A percentile compares a stretch with the other conserved stretches of the same genome.
Conservation (phyloP, 2,888 invertebrate genomes). For the Limnephilus rhombicus region DNA sequence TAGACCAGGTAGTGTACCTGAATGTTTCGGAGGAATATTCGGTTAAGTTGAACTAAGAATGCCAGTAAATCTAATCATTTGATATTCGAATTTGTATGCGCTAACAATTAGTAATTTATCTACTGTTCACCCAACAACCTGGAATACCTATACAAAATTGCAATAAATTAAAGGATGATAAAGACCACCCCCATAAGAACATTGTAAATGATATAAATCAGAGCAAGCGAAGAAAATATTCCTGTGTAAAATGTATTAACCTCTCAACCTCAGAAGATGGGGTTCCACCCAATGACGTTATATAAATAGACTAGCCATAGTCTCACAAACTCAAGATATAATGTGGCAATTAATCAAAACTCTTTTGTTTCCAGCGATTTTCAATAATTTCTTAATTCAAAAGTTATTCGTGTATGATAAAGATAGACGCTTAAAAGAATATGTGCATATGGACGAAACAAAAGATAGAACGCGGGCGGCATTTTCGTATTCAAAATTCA, state of each 20-base stretch:
- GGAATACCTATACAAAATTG: background rate
- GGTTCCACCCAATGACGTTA: background rate
- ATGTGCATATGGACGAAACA: too few relatives aligned
- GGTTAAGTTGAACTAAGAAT: slow-evolving; percentile 8
- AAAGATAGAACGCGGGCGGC: too few relatives aligned
- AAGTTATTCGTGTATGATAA: too few relatives aligned
- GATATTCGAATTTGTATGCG: background rate
- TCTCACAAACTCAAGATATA: too few relatives aligned
- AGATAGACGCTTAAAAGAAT: too few relatives aligned
- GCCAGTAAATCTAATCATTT: slow-evolving; percentile 36
- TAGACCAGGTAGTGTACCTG: background rate
- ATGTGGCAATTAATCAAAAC: too few relatives aligned
- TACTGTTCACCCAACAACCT: background rate
- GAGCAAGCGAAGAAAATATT: background rate
- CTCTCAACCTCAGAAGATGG: background rate
- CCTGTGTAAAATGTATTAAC: background rate
- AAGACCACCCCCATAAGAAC: background rate
- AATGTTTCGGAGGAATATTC: background rate
- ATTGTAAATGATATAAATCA: background rate
- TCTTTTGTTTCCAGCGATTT: too few relatives aligned
- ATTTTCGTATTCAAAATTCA: too few relatives aligned
- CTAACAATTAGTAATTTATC: background rate
- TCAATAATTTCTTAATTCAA: too few relatives aligned
- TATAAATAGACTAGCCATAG: too few relatives aligned
- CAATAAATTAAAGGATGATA: background rate